Conservation (phyloP, 2,797 vertebrate species). For the Buceros bicornis region DNA sequence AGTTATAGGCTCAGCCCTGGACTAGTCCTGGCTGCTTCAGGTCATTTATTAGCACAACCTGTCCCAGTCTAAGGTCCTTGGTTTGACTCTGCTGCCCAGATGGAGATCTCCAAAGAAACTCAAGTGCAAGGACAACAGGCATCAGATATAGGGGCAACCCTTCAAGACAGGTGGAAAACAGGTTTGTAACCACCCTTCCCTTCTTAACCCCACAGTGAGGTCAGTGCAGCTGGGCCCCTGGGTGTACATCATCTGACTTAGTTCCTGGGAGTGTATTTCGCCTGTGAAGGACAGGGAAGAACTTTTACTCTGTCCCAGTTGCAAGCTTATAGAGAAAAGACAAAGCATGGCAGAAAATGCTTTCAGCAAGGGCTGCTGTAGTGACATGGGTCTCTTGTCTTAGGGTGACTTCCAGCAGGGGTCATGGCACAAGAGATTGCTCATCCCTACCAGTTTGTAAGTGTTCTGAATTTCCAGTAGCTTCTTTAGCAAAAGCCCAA, state of each 20-base stretch:
- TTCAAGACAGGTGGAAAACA: neutral
- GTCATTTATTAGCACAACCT: neutral
- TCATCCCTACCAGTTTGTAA: neutral
- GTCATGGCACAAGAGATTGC: neutral
- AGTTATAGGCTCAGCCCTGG: neutral
- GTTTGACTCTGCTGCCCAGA: neutral
- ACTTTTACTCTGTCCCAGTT: neutral
- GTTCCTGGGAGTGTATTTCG: neutral
- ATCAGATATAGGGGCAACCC: neutral
- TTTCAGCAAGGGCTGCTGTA: neutral
- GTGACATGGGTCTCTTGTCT: neutral
- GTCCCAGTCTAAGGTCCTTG: neutral
- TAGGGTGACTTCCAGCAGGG: neutral
- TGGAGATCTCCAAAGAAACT: neutral
- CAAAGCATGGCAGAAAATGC: neutral
- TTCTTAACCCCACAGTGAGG: neutral
- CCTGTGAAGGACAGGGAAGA: neutral
- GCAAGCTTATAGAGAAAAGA: neutral
- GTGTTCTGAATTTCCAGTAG: neutral
- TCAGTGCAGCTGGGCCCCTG: neutral
- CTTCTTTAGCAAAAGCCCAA: neutral
- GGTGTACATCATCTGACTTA: neutral
- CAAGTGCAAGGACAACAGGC: neutral
- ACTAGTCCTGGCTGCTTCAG: neutral
- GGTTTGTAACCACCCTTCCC: neutral